Evolutionary conservation across 2,888 invertebrate genomes (phyloP).

Genomic region (Trissolcus japonicus): DNA sequence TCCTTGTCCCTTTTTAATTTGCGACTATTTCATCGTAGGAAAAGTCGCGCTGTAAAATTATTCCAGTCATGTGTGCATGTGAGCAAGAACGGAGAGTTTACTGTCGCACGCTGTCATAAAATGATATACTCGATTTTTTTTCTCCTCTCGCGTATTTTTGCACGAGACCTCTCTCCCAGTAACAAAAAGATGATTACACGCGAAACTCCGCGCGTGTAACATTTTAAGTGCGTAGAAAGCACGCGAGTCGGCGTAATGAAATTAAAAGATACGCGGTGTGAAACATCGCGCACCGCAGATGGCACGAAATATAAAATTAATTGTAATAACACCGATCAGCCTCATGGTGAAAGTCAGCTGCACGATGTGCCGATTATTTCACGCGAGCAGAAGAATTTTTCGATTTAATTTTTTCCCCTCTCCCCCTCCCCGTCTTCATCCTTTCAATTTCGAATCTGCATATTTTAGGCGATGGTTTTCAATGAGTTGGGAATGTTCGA

Average conservation of each 20-base stretch:
- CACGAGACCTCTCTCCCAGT: too few relatives aligned
- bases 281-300: constrained; percentile 22
- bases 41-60: constrained; percentile 4
- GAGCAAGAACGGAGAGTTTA: constrained; percentile 2
- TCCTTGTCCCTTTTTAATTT: neutral
- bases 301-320: constrained; percentile 32
- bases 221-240: constrained; percentile 33
- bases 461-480: neutral
- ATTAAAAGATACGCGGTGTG: constrained; percentile 18
- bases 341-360: constrained; percentile 41
- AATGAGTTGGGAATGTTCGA: neutral
- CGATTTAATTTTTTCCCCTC: neutral
- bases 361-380: constrained; percentile 31
- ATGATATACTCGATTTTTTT: constrained; percentile 9
- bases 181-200: too few relatives aligned
- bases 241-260: constrained; percentile 18
- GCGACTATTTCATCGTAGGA: neutral
- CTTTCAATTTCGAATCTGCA: neutral
- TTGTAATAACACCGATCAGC: constrained; percentile 35
- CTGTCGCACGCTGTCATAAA: constrained; percentile 7
- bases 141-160: too few relatives aligned
- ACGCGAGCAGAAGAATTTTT: constrained; percentile 4
- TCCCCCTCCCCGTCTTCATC: neutral
- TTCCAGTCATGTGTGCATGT: neutral
- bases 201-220: too few relatives aligned